phyloP scores from a whole-genome alignment of 2,888 invertebrate species.

The Polylopha cassiicola region DNA sequence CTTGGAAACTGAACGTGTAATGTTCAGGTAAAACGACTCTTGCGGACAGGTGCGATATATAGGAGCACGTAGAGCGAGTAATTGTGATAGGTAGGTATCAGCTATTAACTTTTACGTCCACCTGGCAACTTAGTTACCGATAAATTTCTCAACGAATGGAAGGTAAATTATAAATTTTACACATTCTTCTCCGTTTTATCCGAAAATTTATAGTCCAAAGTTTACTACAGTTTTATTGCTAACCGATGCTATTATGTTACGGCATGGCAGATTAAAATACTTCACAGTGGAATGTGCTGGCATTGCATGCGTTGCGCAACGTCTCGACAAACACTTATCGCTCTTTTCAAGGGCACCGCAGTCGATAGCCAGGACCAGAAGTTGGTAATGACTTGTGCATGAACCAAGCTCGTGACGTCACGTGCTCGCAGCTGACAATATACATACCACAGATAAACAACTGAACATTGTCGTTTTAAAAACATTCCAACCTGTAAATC shows the following conservation, averaged over 20 bases:
- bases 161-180: background rate
- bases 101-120: too few relatives aligned
- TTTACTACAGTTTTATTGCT: conserved; percentile 16
- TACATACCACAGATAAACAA: conserved; percentile 10
- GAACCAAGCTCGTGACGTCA: conserved; percentile 23
- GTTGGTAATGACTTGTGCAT: conserved; percentile 47
- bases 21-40: too few relatives aligned
- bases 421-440: conserved; percentile 22
- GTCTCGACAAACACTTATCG: conserved; percentile 52
- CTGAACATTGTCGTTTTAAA: background rate
- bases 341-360: conserved; percentile 53
- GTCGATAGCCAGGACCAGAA: conserved; percentile 26
- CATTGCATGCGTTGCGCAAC: conserved; percentile 45
- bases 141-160: too few relatives aligned
- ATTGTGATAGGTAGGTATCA: too few relatives aligned
- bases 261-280: conserved; percentile 32
- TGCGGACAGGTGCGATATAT: too few relatives aligned
- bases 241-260: conserved; percentile 21
- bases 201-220: conserved; percentile 18
- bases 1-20: too few relatives aligned
- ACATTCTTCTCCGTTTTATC: background rate
- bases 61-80: too few relatives aligned
- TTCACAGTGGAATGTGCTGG: conserved; percentile 32
- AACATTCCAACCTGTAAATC: background rate
- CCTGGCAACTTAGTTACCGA: background rate